Evolutionary conservation across 1,140 invertebrate genomes (phyloP).

Genomic region (Drosophila nebulosa): DNA sequence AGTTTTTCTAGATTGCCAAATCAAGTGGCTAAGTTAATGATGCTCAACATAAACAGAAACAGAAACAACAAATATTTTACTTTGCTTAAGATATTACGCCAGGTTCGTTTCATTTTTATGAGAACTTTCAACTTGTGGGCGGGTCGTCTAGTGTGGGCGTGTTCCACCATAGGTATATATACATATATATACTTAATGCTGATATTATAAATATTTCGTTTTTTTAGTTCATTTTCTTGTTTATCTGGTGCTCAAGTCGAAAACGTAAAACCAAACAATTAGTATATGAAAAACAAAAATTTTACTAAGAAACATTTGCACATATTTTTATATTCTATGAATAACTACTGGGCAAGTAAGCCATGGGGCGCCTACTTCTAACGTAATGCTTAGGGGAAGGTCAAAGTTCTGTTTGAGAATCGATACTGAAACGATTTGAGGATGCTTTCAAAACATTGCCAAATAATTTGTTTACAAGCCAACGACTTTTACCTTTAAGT

Average conservation of each 20-base stretch:
- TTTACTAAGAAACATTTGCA: neutral
- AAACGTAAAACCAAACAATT: conserved; percentile 8
- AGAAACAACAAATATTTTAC: conserved; percentile 20
- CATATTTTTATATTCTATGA: neutral
- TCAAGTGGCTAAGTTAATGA: conserved; percentile 78
- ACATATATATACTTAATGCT: conserved; percentile 36
- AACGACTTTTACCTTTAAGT: neutral
- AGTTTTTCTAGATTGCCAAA: conserved; percentile 54
- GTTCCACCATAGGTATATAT: conserved; percentile 4
- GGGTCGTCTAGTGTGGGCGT: conserved; percentile 42
- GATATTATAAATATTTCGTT: conserved; percentile 66
- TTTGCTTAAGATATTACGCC: conserved; percentile 29
- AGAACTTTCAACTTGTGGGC: conserved; percentile 76
- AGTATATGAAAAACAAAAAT: neutral
- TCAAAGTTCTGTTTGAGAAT: neutral
- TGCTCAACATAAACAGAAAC: conserved; percentile 69
- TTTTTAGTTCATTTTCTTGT: conserved; percentile 68
- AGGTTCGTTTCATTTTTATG: conserved; percentile 55
- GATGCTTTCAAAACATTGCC: neutral
- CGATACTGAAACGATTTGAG: neutral
- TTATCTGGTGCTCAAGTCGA: conserved; percentile 31
- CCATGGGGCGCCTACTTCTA: neutral
- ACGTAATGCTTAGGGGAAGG: neutral
- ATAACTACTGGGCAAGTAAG: neutral
- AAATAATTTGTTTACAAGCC: neutral